Evolutionary conservation across 2,797 vertebrate genomes (phyloP), one percentile per base, ranked within the genome.

Genomic region (Poliocrania exsul): DNA sequence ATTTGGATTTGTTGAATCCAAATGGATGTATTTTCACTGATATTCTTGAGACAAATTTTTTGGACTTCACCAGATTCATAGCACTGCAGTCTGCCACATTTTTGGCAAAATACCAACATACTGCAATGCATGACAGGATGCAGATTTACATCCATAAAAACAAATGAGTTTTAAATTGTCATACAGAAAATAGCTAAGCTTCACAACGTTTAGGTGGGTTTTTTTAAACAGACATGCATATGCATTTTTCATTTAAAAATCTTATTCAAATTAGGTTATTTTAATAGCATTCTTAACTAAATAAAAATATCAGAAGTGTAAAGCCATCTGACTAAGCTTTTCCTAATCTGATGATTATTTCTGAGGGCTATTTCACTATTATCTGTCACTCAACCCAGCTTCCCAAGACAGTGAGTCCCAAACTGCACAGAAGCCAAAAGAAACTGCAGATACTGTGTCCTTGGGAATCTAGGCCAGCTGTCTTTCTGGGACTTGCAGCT

Each of bases 311-410:
- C 50, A 37, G 26, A 70, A 92, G 35, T 8, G 1, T 81, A 53
- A 86, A 81, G 61, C 10, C 26, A 37, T 77, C 79, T 83, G 47
- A 81, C 65, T 94, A 77, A 86, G 74, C 42, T 78, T 81, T 88
- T 72, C 28, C 31, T 94, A 88, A 92, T 81, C 51, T 78, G 53
- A 51, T 62, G 60, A 91, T 82, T 69, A 62, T 70, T 88, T 54
- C 91, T 90, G 62, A 78, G 66, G 64, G 56, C 70, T 94, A 61
- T 66, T 86, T 88, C 54, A 44, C 73, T 88, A 71, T 88, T 95
- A 71, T 69, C 58, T 75, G 50, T 70, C 65, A 92, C 46, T 83
- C 60, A 88, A 80, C 51, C 40, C 44, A 57, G 65, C 81, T 95
- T 88, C 73, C 70, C 88, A 88, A 88, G 90, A 81, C 70, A 80